Base-by-base conservation (phyloP, 2,888 invertebrate genomes). In the Ryuthela nishihirai region DNA sequence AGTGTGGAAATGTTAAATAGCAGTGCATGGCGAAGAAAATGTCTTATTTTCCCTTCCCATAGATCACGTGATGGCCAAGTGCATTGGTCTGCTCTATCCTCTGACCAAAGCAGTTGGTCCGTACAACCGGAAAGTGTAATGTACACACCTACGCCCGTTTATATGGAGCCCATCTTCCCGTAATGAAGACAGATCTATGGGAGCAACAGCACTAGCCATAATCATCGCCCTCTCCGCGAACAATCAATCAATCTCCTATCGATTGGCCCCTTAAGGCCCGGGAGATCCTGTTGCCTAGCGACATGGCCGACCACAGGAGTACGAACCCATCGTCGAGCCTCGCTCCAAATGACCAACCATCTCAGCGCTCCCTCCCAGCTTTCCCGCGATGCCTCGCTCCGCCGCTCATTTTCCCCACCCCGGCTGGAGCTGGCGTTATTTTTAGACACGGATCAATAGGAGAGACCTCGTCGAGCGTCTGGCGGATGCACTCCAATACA, bases 381-480 rank as follows among this genome's bases (percentile, higher is more conserved):
- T 38, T 20, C 46, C 24, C 24, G 18, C 25, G 18, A 36, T 26
- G 48, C 36, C 20, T 25, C 32, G 21, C 36, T 23, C 44, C 54
- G 26, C 26, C 29, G 34, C 17, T n/a, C n/a, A n/a, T n/a, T n/a
- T n/a, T n/a, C 43, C 17, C 36, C 38, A 42, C 44, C 59, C 53
- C 59, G 26, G 55, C 45, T 35, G 45, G 40, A 59, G 59, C 59
- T 59, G 47, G 39, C 59, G 53, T 59, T 59, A 59, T 59, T 59
- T 59, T 59, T 59, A 59, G 59, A 52, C 44, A 46, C 53, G 40
- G 55, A 59, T 59, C 59, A 59, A 59, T 59, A 59, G 34, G 25
- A 48, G 23, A 38, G 46, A 47, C 43, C 42, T 32, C 45, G 35
- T 41, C n/a, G n/a, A n/a, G n/a, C n/a, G n/a, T n/a, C 43, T 34